phyloP scores from a whole-genome alignment of 2,113 vertebrate genomes.

The Nymphicus hollandicus region DNA sequence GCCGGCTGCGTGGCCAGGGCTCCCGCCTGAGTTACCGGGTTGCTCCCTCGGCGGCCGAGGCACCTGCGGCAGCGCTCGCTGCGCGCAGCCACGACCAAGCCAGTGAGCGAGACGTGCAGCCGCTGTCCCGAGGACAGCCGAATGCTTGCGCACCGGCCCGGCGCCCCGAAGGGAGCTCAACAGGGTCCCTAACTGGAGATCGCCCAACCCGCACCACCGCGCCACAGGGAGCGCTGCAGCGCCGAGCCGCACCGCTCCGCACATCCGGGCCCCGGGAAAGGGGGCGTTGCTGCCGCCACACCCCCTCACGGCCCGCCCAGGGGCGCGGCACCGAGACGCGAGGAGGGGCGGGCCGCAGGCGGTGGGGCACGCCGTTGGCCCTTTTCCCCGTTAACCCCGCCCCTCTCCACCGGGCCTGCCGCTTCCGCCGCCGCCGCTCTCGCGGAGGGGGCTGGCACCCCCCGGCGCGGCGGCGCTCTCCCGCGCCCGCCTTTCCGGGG shows the following conservation, averaged over 20 bases:
- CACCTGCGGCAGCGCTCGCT: background rate
- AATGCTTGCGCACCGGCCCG: no score
- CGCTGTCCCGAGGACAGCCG: fast-evolving
- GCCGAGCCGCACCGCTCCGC: background rate
- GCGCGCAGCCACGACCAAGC: no score
- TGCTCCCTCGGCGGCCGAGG: no score
- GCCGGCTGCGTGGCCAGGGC: no score
- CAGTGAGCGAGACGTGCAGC: fast-evolving
- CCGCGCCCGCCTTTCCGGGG: background rate
- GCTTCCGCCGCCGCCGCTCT: background rate
- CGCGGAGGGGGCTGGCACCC: background rate
- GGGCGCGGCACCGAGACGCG: background rate
- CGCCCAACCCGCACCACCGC: background rate
- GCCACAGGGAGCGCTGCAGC: background rate
- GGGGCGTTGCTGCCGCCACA: background rate
- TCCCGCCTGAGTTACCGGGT: background rate
- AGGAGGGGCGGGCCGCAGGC: no score
- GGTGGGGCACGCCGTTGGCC: background rate
- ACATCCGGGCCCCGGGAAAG: background rate
- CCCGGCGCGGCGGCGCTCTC: background rate
- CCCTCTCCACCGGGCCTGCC: background rate
- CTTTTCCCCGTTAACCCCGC: background rate
- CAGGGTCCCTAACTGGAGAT: fast-evolving
- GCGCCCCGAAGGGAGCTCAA: background rate
- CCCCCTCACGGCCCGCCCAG: background rate